phyloP scores from a whole-genome alignment of 1,140 invertebrate species.

The Drosophila tani region DNA sequence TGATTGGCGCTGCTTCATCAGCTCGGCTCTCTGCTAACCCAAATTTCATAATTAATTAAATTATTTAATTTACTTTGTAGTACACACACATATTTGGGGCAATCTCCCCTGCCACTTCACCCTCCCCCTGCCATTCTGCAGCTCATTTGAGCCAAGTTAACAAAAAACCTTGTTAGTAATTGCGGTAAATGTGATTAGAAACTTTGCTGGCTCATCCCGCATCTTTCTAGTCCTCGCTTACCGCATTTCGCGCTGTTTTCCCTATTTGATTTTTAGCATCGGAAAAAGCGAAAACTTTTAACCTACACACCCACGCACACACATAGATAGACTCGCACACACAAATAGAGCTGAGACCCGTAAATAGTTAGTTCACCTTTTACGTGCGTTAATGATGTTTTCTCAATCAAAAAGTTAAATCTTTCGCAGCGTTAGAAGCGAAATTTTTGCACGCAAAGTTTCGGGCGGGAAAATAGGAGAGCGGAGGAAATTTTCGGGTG shows the following conservation, averaged over 20 bases:
- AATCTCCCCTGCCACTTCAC: neutral
- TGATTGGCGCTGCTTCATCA: slow-evolving; percentile 56
- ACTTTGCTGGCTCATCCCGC: slow-evolving; percentile 56
- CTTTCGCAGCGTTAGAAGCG: slow-evolving; percentile 68
- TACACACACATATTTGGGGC: slow-evolving; percentile 44
- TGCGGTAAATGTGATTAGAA: slow-evolving; percentile 83
- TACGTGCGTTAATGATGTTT: slow-evolving; percentile 83
- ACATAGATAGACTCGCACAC: neutral
- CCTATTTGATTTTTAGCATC: slow-evolving; percentile 80
- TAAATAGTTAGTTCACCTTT: slow-evolving; percentile 78
- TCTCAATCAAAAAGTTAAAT: slow-evolving; percentile 84
- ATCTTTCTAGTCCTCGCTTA: slow-evolving; percentile 24
- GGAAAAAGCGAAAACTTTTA: slow-evolving; percentile 77
- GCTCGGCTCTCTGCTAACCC: slow-evolving; percentile 37
- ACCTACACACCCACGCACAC: slow-evolving; percentile 50
- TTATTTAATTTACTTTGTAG: slow-evolving; percentile 78
- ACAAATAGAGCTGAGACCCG: slow-evolving; percentile 37
- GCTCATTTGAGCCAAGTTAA: slow-evolving; percentile 47
- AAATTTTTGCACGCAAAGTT: slow-evolving; percentile 70
- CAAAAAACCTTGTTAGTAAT: slow-evolving; percentile 83
- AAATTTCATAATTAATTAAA: slow-evolving; percentile 81
- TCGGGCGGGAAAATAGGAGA: slow-evolving; percentile 20
- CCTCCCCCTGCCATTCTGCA: neutral
- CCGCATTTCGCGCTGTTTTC: slow-evolving; percentile 60
- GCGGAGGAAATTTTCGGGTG: slow-evolving; percentile 4